Percentiles rank a stretch among this genome's conserved stretches.
phyloP scores from a whole-genome alignment of 92 coral and sea anemone species.

The Porites divaricata region DNA sequence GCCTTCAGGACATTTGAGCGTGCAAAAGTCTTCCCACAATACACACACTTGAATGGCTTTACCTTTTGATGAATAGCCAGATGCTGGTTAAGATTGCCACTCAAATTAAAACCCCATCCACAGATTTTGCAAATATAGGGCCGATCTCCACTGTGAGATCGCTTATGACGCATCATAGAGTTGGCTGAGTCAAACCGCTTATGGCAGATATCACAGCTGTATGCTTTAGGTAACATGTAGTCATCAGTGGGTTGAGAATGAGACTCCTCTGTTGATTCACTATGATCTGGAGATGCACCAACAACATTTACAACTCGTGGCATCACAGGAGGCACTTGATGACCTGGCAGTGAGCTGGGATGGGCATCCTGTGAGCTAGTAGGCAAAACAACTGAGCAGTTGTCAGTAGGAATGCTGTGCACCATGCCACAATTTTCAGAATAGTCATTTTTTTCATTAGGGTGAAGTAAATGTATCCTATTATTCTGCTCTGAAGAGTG shows the following conservation, averaged over 20 bases:
- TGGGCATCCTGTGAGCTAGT: conserved; percentile 27
- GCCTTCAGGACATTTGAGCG: conserved; percentile 93
- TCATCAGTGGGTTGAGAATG: not conserved
- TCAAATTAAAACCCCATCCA: conserved; percentile 90
- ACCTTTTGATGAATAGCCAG: conserved; percentile 93
- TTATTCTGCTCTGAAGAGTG: conserved; percentile 19
- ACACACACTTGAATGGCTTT: conserved; percentile 91
- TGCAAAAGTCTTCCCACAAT: conserved; percentile 95
- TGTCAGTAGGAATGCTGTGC: conserved; percentile 4
- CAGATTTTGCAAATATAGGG: conserved; percentile 91
- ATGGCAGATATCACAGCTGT: conserved; percentile 66
- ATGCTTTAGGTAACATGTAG: conserved; percentile 15
- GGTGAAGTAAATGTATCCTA: not conserved
- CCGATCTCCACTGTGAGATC: conserved; percentile 87
- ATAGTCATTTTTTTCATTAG: not conserved
- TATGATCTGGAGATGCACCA: conserved; percentile 37
- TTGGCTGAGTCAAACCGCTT: conserved; percentile 87
- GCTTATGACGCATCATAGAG: conserved; percentile 80
- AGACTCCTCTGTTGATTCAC: conserved; percentile 20
- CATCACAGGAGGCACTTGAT: conserved; percentile 23
- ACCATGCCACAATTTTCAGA: conserved; percentile 8
- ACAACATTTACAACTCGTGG: conserved; percentile 28
- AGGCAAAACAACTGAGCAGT: conserved; percentile 23
- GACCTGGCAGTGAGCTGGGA: conserved; percentile 9
- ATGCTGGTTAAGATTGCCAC: conserved; percentile 89